Conservation (phyloP, 2,888 invertebrate genomes). For the Luffia ferchaultella region DNA sequence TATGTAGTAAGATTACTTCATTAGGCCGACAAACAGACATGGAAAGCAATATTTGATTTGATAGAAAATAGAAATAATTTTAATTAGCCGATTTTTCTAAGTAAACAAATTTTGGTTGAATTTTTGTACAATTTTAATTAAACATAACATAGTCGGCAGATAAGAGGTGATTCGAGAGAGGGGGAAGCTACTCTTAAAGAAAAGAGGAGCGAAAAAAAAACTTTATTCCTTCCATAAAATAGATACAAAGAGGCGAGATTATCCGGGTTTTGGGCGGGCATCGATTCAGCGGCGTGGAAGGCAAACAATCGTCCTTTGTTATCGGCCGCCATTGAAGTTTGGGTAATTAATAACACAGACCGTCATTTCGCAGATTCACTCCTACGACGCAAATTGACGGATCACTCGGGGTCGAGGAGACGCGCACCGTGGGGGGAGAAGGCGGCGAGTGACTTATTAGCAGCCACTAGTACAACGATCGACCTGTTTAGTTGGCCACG, state of each 20-base stretch:
- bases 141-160: neutral
- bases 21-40: too few relatives aligned
- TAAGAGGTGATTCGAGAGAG: neutral
- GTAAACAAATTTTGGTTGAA: too few relatives aligned
- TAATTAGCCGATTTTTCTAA: too few relatives aligned
- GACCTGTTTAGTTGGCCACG: too few relatives aligned
- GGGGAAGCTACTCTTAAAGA: neutral
- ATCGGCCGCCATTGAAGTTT: slow-evolving; percentile 46
- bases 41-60: too few relatives aligned
- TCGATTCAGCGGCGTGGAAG: slow-evolving; percentile 49
- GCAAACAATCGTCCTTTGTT: slow-evolving; percentile 60
- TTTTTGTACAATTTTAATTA: neutral
- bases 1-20: too few relatives aligned
- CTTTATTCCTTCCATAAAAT: slow-evolving; percentile 50
- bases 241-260: slow-evolving; percentile 52
- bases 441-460: too few relatives aligned
- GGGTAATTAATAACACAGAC: slow-evolving; percentile 54
- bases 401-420: neutral
- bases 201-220: slow-evolving; percentile 27
- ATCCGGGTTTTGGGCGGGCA: slow-evolving; percentile 52
- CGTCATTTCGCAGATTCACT: slow-evolving; percentile 52
- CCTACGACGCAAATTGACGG: slow-evolving; percentile 4
- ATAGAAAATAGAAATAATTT: too few relatives aligned
- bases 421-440: neutral
- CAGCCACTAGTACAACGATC: too few relatives aligned